Base-by-base conservation (phyloP, 2,888 invertebrate genomes). In the Acanthosepion lycidas region DNA sequence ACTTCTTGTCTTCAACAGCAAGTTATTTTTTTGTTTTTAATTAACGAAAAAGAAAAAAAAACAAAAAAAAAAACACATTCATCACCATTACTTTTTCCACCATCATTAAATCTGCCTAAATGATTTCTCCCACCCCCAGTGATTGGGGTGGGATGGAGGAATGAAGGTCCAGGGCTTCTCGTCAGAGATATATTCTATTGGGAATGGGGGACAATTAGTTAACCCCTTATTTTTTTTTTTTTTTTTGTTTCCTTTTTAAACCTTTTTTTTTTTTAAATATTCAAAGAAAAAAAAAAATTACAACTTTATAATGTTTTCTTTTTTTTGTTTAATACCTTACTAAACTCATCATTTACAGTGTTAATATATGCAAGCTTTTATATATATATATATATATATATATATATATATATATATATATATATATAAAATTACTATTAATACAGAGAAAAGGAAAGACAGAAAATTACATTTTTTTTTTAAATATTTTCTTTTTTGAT, bases 11-110 rank as follows among this genome's bases (percentile, higher is more conserved):
- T 28, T 26, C 12, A n/a, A 9, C 9, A 3, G 8, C 18, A 78
- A 64, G 20, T 3, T 18, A n/a, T 9, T 9, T n/a, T 78, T 78
- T 64, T 28, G 12, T 8, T 28, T 64, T 26, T 28, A n/a, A 78
- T 8, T 28, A 78, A 78, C 15, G n/a, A n/a, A n/a, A n/a, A 78
- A 28, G 15, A 78, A 78, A 78, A n/a, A 64, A 64, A 64, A 64
- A n/a, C n/a, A n/a, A 64, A 64, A 64, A 64, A 64, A 33, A 33
- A 33, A 33, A 33, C 33, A 64, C 23, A 64, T 26, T 9, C n/a
- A 78, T 78, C 78, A 78, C 78, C n/a, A 78, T 78, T n/a, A 78
- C 78, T 78, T 78, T 64, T 78, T n/a, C n/a, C 78, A 78, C 78
- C 26, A 64, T 78, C n/a, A 78, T 78, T 78, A 78, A 78, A 78